Evolutionary conservation across 1,140 invertebrate genomes (phyloP).

Genomic region (Sipha flava): DNA sequence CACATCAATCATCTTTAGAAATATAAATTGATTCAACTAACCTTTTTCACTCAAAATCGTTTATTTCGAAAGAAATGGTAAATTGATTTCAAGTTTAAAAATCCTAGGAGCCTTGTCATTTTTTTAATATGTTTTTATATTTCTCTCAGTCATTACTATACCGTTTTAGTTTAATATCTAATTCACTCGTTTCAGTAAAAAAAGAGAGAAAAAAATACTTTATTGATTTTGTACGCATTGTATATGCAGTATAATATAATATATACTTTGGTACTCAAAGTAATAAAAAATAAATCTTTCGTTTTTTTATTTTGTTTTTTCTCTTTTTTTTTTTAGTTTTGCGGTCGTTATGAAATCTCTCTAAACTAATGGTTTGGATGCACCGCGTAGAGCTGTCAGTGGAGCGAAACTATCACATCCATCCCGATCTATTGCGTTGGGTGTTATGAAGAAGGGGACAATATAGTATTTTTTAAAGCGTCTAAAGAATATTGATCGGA

Average conservation of each 20-base stretch:
- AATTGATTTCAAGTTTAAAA: too few species aligned
- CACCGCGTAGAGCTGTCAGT: neutral
- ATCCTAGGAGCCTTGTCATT: too few species aligned
- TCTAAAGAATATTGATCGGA: constrained; percentile 21
- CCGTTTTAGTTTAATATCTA: neutral
- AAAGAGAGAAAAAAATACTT: too few species aligned
- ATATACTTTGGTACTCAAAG: neutral
- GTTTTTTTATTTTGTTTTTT: too few species aligned
- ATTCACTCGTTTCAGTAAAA: neutral
- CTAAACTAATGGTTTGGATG: constrained; percentile 2
- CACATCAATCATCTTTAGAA: too few species aligned
- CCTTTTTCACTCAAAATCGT: neutral
- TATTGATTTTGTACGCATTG: neutral
- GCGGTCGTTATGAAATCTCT: neutral
- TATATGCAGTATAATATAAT: neutral
- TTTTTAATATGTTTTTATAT: too few species aligned
- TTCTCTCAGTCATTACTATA: too few species aligned
- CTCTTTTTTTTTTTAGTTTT: neutral
- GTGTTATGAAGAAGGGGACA: neutral
- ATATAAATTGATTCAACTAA: too few species aligned
- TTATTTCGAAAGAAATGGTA: too few species aligned
- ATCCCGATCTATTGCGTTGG: neutral
- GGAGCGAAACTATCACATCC: constrained; percentile 1
- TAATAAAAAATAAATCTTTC: constrained; percentile 6
- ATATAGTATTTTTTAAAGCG: constrained; percentile 23